Base-by-base conservation (phyloP, 35 echinoderm and acorn worm species). In the Lytechinus variegatus region DNA sequence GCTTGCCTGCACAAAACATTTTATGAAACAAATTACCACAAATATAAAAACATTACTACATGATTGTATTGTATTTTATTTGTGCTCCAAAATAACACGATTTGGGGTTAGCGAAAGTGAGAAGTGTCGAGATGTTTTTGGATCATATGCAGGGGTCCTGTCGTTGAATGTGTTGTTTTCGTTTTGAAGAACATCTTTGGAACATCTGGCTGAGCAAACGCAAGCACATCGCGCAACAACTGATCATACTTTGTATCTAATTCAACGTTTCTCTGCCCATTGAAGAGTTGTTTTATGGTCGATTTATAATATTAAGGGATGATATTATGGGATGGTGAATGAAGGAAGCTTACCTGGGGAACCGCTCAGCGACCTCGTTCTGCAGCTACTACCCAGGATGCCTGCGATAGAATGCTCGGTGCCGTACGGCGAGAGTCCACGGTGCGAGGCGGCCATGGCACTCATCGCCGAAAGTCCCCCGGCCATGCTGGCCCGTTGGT, bases 401-500 rank as follows among this genome's bases (percentile, higher is more conserved):
- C 92, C 92, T 4, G 28, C 92, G 52, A 93, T 93, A 4, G 92
- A 93, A 54, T 93, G 92, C 55, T 93, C 92, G 16, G 54, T 93
- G n/a, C 53, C 24, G n/a, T 93, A 93, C 28, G 29, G n/a, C 11
- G 16, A 53, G 12, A 93, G 52, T 54, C 54, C 53, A 24, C 92
- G 92, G 92, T 93, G 92, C 54, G 92, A 54, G 52, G 52, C 54
- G 4, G 92, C 92, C 92, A 93, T 54, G 55, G 53, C 54, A 24
- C 53, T 93, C 92, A 93, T 93, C 52, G 92, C 92, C 54, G 92
- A 93, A 28, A 93, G 92, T 93, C 92, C 92, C 54, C 92, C 92
- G 52, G 53, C 28, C 53, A 54, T 53, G 9, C 28, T 27, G 92
- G 92, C 54, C 92, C 92, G 92, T 27, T 93, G 92, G 54, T 93